These are phyloP conservation scores for Heliothis peltigera DNA, from an alignment of 2,888 invertebrate species.

Conservation along the genomic window DNA sequence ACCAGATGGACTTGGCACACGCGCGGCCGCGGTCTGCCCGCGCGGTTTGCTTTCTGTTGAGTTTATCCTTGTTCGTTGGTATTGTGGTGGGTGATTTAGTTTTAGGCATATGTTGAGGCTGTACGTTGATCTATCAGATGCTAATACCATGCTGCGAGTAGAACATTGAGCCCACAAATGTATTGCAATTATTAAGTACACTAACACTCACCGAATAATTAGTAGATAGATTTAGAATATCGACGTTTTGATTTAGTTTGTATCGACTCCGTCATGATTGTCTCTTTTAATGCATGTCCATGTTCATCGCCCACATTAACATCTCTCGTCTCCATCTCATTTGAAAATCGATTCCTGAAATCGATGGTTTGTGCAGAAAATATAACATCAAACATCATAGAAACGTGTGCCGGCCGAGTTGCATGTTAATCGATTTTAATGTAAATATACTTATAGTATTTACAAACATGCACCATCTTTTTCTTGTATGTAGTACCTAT, in stretches of 20 bases:
- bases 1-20: constrained; percentile 75
- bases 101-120: constrained; percentile 83
- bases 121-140: constrained; percentile 78
- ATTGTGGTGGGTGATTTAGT: constrained; percentile 85
- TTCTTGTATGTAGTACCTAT: constrained; percentile 63
- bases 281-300: constrained; percentile 74
- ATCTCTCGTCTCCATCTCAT: constrained; percentile 72
- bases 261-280: constrained; percentile 67
- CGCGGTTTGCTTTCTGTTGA: constrained; percentile 81
- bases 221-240: constrained; percentile 72
- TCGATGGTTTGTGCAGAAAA: constrained; percentile 73
- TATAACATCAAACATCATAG: constrained; percentile 61
- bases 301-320: constrained; percentile 71
- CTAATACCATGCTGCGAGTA: constrained; percentile 86
- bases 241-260: constrained; percentile 73
- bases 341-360: constrained; percentile 51
- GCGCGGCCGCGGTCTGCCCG: constrained; percentile 70
- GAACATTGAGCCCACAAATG: constrained; percentile 88
- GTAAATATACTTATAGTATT: constrained; percentile 66
- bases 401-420: constrained; percentile 62
- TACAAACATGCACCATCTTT: constrained; percentile 65
- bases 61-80: constrained; percentile 82
- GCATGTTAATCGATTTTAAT: constrained; percentile 67
- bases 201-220: constrained; percentile 78
- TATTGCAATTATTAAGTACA: constrained; percentile 75